Evolutionary conservation across 2,797 vertebrate genomes (phyloP), one percentile per base, ranked within the genome.

Genomic region (Scolopax bukidnonensis): DNA sequence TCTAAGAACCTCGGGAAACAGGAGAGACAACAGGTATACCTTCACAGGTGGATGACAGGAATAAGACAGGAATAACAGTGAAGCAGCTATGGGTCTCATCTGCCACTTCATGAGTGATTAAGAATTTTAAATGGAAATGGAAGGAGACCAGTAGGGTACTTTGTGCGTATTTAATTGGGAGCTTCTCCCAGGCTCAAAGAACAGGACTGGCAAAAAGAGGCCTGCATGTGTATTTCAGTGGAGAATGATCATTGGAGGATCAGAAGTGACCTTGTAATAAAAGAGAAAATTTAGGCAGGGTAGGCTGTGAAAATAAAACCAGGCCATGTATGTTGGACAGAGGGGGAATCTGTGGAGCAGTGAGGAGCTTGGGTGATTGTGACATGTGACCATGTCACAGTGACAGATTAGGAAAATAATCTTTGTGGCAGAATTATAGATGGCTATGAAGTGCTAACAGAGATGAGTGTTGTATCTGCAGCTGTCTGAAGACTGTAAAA

Each of bases 351-450:
- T 64, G 51, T 80, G 32, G 45, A 88, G 33, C 33, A 71, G 1
- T 41, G 65, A 50, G 60, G 32, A 81, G 33, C 50, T 91, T 24
- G 40, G 64, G 63, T 81, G 83, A 47, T 33, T 61, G 36, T 95
- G 87, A 90, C 8, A 1, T 95, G 73, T 81, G 79, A 83, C 57
- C 30, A 28, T 78, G 79, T 88, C 90, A 76, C 54, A 81, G 73
- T 95, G 90, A 95, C 85, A 84, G 59, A 95, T 94, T 71, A 86
- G 83, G 76, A 95, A 94, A 90, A 95, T 93, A 95, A 95, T 91
- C 73, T 93, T 84, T 81, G 71, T 93, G 93, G 33, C 85, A 94
- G 90, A 84, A 86, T 95, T 93, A 90, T 81, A 86, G 87, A 78
- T 80, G 53, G 30, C 61, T 91, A 2, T 88, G 85, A 94, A 95